Evolutionary conservation across 2,113 vertebrate species (phyloP), one percentile per base, ranked within the genome.

Genomic region (Nibea albiflora): DNA sequence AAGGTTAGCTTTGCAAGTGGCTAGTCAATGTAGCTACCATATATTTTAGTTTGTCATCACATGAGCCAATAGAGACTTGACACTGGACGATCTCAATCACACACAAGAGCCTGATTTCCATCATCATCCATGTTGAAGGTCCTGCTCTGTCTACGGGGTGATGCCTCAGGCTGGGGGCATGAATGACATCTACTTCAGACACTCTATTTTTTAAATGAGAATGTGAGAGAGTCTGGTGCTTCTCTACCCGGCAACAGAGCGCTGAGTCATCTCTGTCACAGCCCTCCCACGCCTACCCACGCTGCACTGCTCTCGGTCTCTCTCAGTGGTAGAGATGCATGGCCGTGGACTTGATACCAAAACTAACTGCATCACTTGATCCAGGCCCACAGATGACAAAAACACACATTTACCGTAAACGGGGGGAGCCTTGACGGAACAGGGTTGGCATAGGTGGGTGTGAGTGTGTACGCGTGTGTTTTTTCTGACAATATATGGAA

Each of bases 201-300:
- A 81, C 49, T 52, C 57, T 85, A 1, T 22, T 76, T 76, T 79
- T 67, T 15, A 61, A 56, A 47, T 26, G 17, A 42, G 66, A 66
- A 54, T 71, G 78, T 81, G 53, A 76, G 63, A 60, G 78, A 49
- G 72, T 78, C 67, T 73, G 35, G 66, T 57, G 61, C 73, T 87
- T 84, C 73, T 93, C 79, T 91, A 76, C 89, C 90, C 83, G 78
- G 92, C 86, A 93, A 90, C 90, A 92, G 74, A 73, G 64, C 50
- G 84, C 90, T 93, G 83, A 93, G 90, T 93, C 90, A 93, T 93
- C 85, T 93, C 92, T 84, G 86, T 73, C 84, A 12, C 74, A 80
- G 79, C 46, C 85, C 90, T 89, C 91, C 92, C 83, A 82, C 92
- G 56, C 90, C 86, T 88, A 85, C 86, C 88, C 89, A 92, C 89